Base-by-base conservation (phyloP, 1,140 invertebrate genomes). In the Nymphalis io region DNA sequence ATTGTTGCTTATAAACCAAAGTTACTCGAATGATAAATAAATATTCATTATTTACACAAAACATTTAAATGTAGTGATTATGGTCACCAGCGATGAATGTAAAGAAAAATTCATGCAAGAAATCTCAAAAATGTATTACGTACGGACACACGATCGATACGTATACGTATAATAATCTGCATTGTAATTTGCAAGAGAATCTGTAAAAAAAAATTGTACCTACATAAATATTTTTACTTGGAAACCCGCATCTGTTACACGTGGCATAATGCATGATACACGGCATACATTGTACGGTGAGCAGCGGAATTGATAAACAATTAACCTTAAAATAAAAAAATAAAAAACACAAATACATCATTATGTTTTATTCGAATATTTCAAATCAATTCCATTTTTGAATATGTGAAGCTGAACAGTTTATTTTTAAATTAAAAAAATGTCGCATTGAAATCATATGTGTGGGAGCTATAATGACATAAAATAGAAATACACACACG, bases 241-340 rank as follows among this genome's bases (percentile, higher is more conserved):
- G 73, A 75, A 71, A 72, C 69, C 73, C 59, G 73, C 71, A 73
- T 73, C 55, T 60, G 27, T 66, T 61, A 38, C 44, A 48, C 60
- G 60, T 44, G n/a, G 23, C 58, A 60, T 60, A 60, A 53, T 13
- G 11, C 48, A 21, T 53, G 6, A 21, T 11, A 18, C 46, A 44
- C 5, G n/a, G 6, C 4, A 5, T n/a, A 15, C 15, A 13, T 8
- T 16, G 44, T 46, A 46, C 44, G n/a, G 44, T n/a, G n/a, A 16
- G n/a, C 6, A 2, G 6, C 27, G 27, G 0, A 6, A n/a, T 44
- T 44, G 13, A 13, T 44, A 44, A 15, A 44, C 40, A 15, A 15
- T 44, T 44, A 15, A n/a, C n/a, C n/a, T n/a, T n/a, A n/a, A n/a
- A 44, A 44, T n/a, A 15, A 44, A 44, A 15, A n/a, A 44, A 44